Evolutionary conservation across 37 sponge, comb jelly and placozoan genomes (phyloP).

Genomic region (Chondrosia reniformis): DNA sequence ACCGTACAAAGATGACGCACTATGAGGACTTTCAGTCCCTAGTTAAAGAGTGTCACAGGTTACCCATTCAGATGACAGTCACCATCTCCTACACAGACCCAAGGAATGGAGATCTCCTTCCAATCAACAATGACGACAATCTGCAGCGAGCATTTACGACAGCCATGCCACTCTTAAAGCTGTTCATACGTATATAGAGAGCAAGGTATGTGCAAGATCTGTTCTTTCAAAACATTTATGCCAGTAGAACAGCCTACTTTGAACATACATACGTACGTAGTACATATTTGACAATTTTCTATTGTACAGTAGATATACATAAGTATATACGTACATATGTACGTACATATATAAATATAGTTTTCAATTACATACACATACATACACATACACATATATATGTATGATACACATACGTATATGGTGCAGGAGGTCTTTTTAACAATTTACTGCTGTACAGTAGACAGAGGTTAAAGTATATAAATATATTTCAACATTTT

Average conservation of each 20-base stretch:
- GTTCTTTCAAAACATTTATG: neutral
- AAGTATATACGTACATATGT: conserved; percentile 9
- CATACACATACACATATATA: neutral
- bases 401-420: neutral
- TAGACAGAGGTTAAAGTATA: neutral
- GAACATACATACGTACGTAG: conserved; percentile 11
- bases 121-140: conserved; percentile 96
- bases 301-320: neutral
- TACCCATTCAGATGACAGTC: conserved; percentile 64
- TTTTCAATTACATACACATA: neutral
- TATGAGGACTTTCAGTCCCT: conserved; percentile 53
- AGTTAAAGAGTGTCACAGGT: conserved; percentile 61
- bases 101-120: conserved; percentile 85
- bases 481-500: neutral
- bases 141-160: conserved; percentile 75
- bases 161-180: conserved; percentile 78
- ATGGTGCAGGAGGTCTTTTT: no score
- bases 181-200: conserved; percentile 84
- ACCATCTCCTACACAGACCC: conserved; percentile 91
- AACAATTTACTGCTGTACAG: neutral
- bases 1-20: conserved; percentile 50
- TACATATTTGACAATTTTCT: neutral
- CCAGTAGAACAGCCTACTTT: neutral
- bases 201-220: conserved; percentile 48
- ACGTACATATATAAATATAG: neutral